These are phyloP conservation scores for Tribolium castaneum DNA, from an alignment of 1,140 invertebrate species.

Conservation along the genomic window DNA sequence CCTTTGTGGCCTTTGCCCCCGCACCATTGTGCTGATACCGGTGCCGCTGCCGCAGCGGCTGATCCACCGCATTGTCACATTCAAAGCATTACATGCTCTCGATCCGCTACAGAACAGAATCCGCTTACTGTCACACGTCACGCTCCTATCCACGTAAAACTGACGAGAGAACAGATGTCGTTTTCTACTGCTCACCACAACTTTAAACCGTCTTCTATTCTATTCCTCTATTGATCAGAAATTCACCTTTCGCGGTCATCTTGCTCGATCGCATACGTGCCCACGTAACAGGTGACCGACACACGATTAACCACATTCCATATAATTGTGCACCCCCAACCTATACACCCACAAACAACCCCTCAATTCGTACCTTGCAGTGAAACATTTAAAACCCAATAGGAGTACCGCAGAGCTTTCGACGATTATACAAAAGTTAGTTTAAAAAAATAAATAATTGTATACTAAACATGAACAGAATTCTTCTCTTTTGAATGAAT, in stretches of 20 bases:
- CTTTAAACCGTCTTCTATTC: background rate
- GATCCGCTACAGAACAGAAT: constrained; percentile 37
- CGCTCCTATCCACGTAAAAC: constrained; percentile 34
- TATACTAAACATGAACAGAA: no score
- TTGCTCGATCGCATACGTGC: background rate
- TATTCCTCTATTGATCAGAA: background rate
- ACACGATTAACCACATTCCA: constrained; percentile 31
- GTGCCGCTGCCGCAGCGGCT: constrained; percentile 9
- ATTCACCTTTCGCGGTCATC: background rate
- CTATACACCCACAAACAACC: background rate
- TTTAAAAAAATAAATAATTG: no score
- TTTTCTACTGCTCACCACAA: background rate
- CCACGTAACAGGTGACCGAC: constrained; percentile 38
- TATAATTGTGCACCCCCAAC: constrained; percentile 20
- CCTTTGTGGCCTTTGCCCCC: background rate
- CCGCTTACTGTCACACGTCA: constrained; percentile 40
- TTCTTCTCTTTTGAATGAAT: no score
- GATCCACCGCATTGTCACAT: constrained; percentile 42
- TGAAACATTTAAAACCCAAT: background rate
- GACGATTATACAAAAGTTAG: no score
- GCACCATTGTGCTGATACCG: background rate
- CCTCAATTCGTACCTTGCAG: background rate
- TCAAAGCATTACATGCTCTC: constrained; percentile 35
- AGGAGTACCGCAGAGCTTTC: no score
- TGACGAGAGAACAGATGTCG: constrained; percentile 36